Evolutionary conservation across 2,113 vertebrate genomes (phyloP), one percentile per base, ranked within the genome.

Genomic region (Okapia johnstoni): DNA sequence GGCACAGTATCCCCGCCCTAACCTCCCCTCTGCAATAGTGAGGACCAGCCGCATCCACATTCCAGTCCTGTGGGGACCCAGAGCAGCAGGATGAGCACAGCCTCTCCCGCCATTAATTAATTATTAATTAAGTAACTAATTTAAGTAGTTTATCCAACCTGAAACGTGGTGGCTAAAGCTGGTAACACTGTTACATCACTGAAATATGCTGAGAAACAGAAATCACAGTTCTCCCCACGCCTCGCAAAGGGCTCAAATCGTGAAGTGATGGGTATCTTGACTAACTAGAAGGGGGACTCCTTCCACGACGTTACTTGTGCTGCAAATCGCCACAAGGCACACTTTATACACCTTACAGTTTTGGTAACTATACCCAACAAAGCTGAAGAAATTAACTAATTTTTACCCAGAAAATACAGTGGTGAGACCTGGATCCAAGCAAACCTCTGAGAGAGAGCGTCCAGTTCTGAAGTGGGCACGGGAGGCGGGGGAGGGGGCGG

Each of bases 31-130:
- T 40, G 40, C 61, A 2, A 81, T 26, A 76, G 11, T n/a, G 7
- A 33, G 55, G 76, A 16, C 60, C 83, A 30, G 28, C 11, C 55
- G 14, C 16, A 1, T 12, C 46, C 80, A 55, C 46, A 21, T 3
- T 1, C 19, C 33, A 16, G 43, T 40, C 63, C 80, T 66, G 9
- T 0, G 2, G 52, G 87, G 26, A 43, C 28, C n/a, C 28, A 17
- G 6, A 54, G 40, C 1, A 1, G 2, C 7, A 12, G 11, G 54
- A n/a, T 0, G 12, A 61, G 28, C 94, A 61, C 0, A 0, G 54
- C 55, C 36, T 28, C 10, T 2, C 28, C 55, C 0, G 25, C 48
- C 86, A 40, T 70, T 70, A 70, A 73, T 73, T 70, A 70, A 70
- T 40, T 40, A 73, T 40, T 73, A 70, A 70, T 70, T 70, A 73